Evolutionary conservation across 2,888 invertebrate genomes (phyloP), one percentile per base, ranked within the genome.

Genomic region (Dromius quadrimaculatus): DNA sequence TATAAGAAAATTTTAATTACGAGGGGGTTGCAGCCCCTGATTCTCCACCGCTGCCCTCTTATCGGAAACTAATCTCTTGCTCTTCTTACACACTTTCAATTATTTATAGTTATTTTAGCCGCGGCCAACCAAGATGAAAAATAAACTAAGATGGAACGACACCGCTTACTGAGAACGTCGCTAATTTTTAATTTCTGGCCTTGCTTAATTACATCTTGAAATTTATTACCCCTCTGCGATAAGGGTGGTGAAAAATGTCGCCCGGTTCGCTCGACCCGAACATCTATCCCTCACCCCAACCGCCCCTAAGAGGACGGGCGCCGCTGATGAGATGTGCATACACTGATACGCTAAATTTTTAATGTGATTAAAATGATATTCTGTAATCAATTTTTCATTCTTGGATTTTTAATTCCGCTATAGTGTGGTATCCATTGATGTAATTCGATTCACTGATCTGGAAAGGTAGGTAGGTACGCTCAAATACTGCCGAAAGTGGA

Each of bases 101-200:
- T 80, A 81, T 81, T 81, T 81, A 81, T 80, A 79, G 80, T 79
- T 80, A 78, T 79, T 79, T 78, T 77, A 78, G 77, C 76, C 76
- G 77, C 73, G 38, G 77, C 76, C 75, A 76, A 68, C 68, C 59
- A 76, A 76, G 77, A 79, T 78, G 79, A 78, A 78, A 78, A 79
- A 79, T 78, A 77, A 78, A 78, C 77, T 76, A 59, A 68, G 68
- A 68, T 45, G 45, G 59, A 57, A 45, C 41, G 68, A 22, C 20
- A 15, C 28, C 41, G 62, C 13, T 45, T 41, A 45, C 54, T 23
- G 20, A 41, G 76, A 75, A 74, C 76, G 73, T 76, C 76, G 76
- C 77, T 77, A 78, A 78, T 77, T 77, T 77, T 76, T 77, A 76
- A 76, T 75, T 75, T 74, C 72, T 73, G 68, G 68, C 68, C 68